Percentiles rank a stretch among this genome's conserved stretches.
Evolutionary conservation across 2,113 vertebrate genomes (phyloP).

Genomic region (Coregonus clupeaformis): DNA sequence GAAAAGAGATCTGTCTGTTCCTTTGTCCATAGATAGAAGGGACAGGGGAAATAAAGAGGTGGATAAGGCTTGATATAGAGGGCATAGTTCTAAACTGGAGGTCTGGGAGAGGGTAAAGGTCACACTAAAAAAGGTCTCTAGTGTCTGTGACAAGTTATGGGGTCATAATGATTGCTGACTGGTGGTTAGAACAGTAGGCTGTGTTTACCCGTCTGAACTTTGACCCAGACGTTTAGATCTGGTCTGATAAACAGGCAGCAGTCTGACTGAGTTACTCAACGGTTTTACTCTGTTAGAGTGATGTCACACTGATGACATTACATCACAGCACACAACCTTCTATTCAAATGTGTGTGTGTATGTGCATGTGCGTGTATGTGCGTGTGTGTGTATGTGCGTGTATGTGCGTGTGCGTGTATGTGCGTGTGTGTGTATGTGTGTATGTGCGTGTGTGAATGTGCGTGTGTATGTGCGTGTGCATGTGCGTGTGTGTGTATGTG

Average conservation of each 20-base stretch:
- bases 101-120: not conserved
- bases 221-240: conserved; percentile 26
- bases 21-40: not conserved
- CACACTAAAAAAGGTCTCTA: conserved; percentile 26
- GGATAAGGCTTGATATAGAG: not conserved
- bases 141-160: conserved; percentile 53
- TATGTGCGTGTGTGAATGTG: too few relatives aligned
- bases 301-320: conserved; percentile 64
- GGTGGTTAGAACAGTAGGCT: conserved; percentile 1
- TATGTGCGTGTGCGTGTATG: too few relatives aligned
- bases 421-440: too few relatives aligned
- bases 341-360: conserved; percentile 42
- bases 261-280: conserved; percentile 21
- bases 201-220: conserved; percentile 46
- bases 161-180: conserved; percentile 23
- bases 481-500: too few relatives aligned
- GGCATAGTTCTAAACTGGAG: not conserved
- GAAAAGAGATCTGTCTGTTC: conserved; percentile 27
- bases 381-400: too few relatives aligned
- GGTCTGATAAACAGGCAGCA: conserved; percentile 36
- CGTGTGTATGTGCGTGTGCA: too few relatives aligned
- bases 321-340: conserved; percentile 39
- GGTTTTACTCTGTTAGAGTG: conserved; percentile 50
- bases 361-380: too few relatives aligned
- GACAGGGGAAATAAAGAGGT: not conserved